These are phyloP conservation scores for Amphipyra tragopoginis DNA, from an alignment of 2,888 invertebrate genomes.

Conservation along the genomic window DNA sequence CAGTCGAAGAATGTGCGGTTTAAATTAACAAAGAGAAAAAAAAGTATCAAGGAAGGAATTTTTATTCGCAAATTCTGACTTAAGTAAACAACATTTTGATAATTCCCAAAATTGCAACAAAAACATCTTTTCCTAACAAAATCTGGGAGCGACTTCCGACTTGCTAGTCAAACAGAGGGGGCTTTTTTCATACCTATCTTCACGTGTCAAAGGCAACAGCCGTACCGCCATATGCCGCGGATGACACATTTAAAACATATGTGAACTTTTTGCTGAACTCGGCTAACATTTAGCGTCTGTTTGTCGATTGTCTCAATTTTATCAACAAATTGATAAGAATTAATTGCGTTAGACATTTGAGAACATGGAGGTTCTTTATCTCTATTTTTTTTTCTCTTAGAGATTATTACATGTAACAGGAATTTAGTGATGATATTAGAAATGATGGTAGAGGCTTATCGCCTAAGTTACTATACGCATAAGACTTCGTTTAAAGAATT, in stretches of 20 bases:
- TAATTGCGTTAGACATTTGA: conserved; percentile 48
- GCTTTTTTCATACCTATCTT: conserved; percentile 57
- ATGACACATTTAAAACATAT: conserved; percentile 80
- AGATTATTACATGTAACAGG: neutral
- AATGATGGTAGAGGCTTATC: conserved; percentile 1
- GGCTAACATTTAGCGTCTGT: conserved; percentile 58
- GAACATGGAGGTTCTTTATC: conserved; percentile 21
- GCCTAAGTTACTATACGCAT: no score
- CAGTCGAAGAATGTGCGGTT: neutral
- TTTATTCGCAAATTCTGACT: neutral
- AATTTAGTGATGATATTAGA: neutral
- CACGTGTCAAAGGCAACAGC: conserved; percentile 57
- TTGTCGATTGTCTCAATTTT: conserved; percentile 64
- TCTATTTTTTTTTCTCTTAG: conserved; percentile 10
- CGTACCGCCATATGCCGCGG: conserved; percentile 70
- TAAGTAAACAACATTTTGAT: conserved; percentile 15
- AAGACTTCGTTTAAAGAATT: no score
- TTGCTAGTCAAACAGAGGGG: conserved; percentile 70
- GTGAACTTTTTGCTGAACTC: conserved; percentile 69
- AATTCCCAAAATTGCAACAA: conserved; percentile 20
- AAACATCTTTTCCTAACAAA: conserved; percentile 55
- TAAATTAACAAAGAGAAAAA: no score
- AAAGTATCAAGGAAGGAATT: neutral
- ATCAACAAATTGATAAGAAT: conserved; percentile 66
- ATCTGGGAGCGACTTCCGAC: conserved; percentile 71